Base-by-base conservation (phyloP, 1,140 invertebrate genomes). In the Vanessa tameamea region DNA sequence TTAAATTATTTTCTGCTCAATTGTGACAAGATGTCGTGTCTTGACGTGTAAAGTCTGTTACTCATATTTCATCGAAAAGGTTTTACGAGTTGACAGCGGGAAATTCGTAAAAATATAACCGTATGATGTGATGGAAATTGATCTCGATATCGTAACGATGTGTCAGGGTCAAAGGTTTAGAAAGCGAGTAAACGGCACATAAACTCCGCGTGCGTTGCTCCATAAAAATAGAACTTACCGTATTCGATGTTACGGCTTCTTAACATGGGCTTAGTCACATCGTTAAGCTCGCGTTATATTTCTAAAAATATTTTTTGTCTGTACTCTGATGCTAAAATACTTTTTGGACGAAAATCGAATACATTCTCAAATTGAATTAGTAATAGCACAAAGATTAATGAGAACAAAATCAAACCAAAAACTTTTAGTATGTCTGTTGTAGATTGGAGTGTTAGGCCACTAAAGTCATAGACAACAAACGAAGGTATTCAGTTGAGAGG, bases 81-180 rank as follows among this genome's bases (percentile, higher is more conserved):
- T 70, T 77, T 77, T 77, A 70, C 64, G 75, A 69, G 66, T 65
- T 73, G 72, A 67, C 68, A 73, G 75, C 75, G 65, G 47, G 72
- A 66, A 73, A 73, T 59, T 48, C 47, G 67, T 12, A 70, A 61
- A 69, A 65, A 75, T 53, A 47, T 72, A 72, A 65, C 64, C 53
- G 47, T 57, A 57, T 47, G 57, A 23, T 59, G 50, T 68, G 72
- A 71, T 63, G 68, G 48, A 76, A 76, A 78, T 76, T 76, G 73
- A 73, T 79, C 74, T 63, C 71, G 72, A 23, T 68, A 64, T 37
- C 64, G 43, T 73, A 78, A 78, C 75, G 72, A 81, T 75, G 77
- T 78, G 79, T 71, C 79, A 81, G 65, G 79, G 79, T 77, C 75
- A 48, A 31, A 72, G 71, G 59, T 61, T 76, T 78, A 64, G 66